Evolutionary conservation across 1,140 invertebrate species (phyloP).

Genomic region (Pogonomyrmex barbatus): DNA sequence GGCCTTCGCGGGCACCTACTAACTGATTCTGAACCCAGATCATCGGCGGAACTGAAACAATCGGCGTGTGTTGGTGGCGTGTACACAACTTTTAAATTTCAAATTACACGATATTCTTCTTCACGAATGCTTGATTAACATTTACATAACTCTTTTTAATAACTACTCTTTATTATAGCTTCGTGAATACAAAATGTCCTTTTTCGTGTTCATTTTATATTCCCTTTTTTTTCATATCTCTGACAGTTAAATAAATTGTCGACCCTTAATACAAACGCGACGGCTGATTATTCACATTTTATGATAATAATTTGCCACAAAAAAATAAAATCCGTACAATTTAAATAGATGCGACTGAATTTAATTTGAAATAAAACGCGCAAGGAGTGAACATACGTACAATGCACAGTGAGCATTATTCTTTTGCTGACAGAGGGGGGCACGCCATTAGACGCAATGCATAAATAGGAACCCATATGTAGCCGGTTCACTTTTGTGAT

Average conservation of each 20-base stretch:
- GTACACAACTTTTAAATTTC: constrained; percentile 4
- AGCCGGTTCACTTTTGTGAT: constrained; percentile 93
- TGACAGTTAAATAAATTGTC: not conserved
- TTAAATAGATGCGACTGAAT: not conserved
- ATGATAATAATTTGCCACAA: not conserved
- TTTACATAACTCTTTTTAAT: constrained; percentile 6
- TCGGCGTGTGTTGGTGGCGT: not conserved
- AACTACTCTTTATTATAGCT: not conserved
- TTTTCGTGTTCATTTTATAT: not conserved
- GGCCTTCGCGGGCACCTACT: constrained; percentile 91
- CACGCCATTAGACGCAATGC: constrained; percentile 95
- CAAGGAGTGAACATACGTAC: constrained; percentile 87
- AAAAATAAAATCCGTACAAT: not conserved
- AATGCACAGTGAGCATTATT: constrained; percentile 95
- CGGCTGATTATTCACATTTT: not conserved
- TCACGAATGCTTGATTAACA: not conserved
- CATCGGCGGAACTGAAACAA: constrained; percentile 91
- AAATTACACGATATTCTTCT: not conserved
- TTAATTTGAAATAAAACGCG: not conserved
- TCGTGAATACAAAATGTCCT: not conserved
- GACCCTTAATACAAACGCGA: not conserved
- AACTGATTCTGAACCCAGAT: constrained; percentile 93
- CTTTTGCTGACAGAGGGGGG: constrained; percentile 95
- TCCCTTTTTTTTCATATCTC: not conserved
- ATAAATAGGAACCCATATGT: constrained; percentile 96